Percentiles rank a stretch among this genome's conserved stretches.
Conservation (phyloP, 2,113 vertebrate species). For the Otolemur garnettii region DNA sequence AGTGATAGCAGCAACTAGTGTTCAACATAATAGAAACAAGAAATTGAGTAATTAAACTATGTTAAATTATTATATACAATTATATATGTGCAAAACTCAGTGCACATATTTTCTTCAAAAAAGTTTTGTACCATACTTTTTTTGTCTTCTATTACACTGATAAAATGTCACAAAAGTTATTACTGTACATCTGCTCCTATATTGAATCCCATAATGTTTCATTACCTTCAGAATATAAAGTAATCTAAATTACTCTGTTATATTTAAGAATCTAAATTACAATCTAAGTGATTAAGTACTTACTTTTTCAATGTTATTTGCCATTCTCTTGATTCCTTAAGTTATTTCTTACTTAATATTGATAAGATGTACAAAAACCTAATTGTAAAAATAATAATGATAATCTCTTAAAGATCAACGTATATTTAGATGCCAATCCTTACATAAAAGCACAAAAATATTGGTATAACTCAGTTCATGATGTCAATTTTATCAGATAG, state of each 20-base stretch:
- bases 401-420: not conserved
- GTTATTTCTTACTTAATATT: not conserved
- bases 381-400: not conserved
- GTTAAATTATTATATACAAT: conserved; percentile 23
- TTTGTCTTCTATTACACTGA: not conserved
- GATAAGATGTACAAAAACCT: not conserved
- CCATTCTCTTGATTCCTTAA: not conserved
- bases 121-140: not conserved
- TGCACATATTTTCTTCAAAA: not conserved
- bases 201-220: not conserved
- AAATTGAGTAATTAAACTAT: not conserved
- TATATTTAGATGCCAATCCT: not conserved
- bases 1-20: not conserved
- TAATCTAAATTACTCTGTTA: not conserved
- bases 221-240: not conserved
- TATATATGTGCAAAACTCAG: not conserved
- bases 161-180: not conserved
- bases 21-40: not conserved
- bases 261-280: not conserved
- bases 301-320: not conserved
- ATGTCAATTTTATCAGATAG: not conserved
- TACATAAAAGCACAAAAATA: not conserved
- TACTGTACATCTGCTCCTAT: not conserved
- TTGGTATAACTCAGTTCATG: not conserved
- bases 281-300: not conserved